Conservation (phyloP, 2,113 vertebrate species). For the Centropus bengalensis region DNA sequence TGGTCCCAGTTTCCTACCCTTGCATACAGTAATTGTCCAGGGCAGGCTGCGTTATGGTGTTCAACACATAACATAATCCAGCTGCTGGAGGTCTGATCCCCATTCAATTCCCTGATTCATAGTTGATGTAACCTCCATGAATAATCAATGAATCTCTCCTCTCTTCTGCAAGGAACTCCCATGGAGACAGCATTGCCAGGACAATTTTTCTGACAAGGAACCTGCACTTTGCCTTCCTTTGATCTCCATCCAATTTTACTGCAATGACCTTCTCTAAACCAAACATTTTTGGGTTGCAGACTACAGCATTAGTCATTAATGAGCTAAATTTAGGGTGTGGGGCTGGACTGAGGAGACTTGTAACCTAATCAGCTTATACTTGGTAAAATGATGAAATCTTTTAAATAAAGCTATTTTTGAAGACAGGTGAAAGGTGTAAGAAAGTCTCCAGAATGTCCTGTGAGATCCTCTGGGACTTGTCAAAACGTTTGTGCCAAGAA, state of each 20-base stretch:
- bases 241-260: not conserved
- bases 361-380: not conserved
- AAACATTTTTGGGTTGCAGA: not conserved
- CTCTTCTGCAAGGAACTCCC: not conserved
- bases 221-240: not conserved
- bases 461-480: not conserved
- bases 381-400: not conserved
- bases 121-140: not conserved
- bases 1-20: not conserved
- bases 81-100: not conserved
- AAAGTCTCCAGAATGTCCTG: not conserved
- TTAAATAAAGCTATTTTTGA: not conserved
- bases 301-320: not conserved
- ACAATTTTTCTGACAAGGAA: not conserved
- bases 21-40: not conserved
- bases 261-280: not conserved
- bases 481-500: not conserved
- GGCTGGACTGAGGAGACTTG: not conserved
- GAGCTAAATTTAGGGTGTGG: not conserved
- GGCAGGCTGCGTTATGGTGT: not conserved
- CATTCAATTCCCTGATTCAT: not conserved
- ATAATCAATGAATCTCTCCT: not conserved
- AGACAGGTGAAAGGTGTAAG: not conserved
- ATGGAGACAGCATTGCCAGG: not conserved
- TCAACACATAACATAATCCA: not conserved